Evolutionary conservation across 2,113 vertebrate species (phyloP).

Genomic region (Sminthopsis crassicaudata): DNA sequence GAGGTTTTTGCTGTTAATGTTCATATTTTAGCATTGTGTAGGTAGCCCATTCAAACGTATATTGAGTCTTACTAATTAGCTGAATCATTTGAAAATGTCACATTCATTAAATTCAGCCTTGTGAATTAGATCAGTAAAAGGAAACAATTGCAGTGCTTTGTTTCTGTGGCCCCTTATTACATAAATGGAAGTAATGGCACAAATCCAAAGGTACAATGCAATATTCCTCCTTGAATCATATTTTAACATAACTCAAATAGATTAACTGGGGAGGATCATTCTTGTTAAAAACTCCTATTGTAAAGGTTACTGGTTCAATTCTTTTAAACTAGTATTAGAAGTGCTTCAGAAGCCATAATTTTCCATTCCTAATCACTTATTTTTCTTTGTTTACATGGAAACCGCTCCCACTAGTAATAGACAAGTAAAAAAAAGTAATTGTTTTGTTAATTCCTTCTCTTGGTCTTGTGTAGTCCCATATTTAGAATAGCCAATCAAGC

Average conservation of each 20-base stretch:
- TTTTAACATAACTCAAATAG: constrained; percentile 1
- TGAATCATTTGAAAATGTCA: neutral
- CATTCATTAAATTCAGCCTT: constrained; percentile 31
- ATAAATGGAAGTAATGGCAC: constrained; percentile 55
- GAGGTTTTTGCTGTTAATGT: constrained; percentile 62
- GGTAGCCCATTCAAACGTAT: constrained; percentile 52
- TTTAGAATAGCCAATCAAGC: neutral
- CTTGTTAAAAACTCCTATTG: constrained; percentile 4
- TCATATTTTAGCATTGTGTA: constrained; percentile 32
- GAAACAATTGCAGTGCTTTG: constrained; percentile 12
- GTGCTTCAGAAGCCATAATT: constrained; percentile 22
- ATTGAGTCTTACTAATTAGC: constrained; percentile 36
- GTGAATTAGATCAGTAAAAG: constrained; percentile 58
- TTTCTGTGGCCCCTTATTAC: neutral
- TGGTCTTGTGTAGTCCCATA: too few species aligned
- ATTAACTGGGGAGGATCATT: constrained; percentile 8
- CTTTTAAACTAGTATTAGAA: neutral
- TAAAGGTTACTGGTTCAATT: neutral
- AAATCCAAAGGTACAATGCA: constrained; percentile 1
- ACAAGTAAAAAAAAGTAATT: neutral
- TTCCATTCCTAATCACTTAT: neutral
- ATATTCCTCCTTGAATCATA: constrained; percentile 14
- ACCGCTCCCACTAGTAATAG: neutral
- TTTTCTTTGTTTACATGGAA: neutral
- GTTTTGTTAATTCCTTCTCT: neutral